These are phyloP conservation scores for Scomber colias DNA, from an alignment of 2,113 vertebrate species.

Conservation along the genomic window DNA sequence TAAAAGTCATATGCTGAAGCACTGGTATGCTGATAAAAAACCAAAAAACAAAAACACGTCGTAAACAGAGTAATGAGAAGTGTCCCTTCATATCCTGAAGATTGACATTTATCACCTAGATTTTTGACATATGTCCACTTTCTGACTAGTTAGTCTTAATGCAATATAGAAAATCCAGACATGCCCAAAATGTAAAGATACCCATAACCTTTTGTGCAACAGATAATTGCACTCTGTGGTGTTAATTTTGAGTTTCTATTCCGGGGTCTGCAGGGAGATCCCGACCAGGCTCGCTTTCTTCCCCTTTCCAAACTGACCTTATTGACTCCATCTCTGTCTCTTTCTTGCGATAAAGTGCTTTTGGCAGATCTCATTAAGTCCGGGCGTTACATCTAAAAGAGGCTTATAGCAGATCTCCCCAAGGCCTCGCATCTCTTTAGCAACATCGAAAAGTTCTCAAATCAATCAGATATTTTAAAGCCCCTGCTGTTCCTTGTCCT, in stretches of 20 bases:
- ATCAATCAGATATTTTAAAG: slow-evolving; percentile 70
- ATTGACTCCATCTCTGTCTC: slow-evolving; percentile 70
- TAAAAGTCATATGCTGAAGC: background rate
- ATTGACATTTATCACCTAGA: background rate
- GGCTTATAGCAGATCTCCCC: slow-evolving; percentile 59
- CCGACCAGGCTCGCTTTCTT: slow-evolving; percentile 47
- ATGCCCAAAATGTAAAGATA: slow-evolving; percentile 29
- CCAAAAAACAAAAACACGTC: background rate
- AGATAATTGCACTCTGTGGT: slow-evolving; percentile 48
- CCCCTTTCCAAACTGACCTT: slow-evolving; percentile 66
- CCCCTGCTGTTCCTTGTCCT: slow-evolving; percentile 25
- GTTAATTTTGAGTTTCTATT: slow-evolving; percentile 30
- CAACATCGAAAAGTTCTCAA: slow-evolving; percentile 60
- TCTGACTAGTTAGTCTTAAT: background rate
- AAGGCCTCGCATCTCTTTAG: slow-evolving; percentile 60
- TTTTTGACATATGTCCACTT: background rate
- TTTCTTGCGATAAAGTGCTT: slow-evolving; percentile 71
- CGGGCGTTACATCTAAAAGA: slow-evolving; percentile 62
- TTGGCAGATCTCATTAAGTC: slow-evolving; percentile 78
- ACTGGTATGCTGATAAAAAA: background rate
- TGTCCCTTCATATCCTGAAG: background rate
- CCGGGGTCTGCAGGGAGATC: slow-evolving; percentile 44
- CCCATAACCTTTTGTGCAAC: slow-evolving; percentile 10
- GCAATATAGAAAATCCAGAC: slow-evolving; percentile 1
- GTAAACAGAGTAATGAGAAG: background rate